phyloP scores from a whole-genome alignment of 1,140 invertebrate species.

The Meteorus sp. region DNA sequence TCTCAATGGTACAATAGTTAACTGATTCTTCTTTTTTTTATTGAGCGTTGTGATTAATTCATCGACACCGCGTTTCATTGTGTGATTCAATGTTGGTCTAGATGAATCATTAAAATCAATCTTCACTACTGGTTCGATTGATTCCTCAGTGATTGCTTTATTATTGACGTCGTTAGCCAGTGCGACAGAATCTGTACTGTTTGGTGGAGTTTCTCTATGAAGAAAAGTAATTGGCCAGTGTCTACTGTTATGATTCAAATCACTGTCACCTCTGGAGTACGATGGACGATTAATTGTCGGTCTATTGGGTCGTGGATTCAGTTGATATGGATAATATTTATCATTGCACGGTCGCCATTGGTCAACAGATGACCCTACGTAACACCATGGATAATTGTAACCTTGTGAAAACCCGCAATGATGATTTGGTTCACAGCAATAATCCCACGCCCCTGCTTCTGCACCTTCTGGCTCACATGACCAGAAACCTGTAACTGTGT shows the following conservation, averaged over 20 bases:
- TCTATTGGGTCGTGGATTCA: slow-evolving; percentile 28
- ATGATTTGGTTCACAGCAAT: slow-evolving; percentile 78
- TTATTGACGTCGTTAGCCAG: slow-evolving; percentile 17
- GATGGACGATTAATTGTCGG: slow-evolving; percentile 13
- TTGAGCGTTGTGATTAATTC: not conserved
- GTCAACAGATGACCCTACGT: slow-evolving; percentile 71
- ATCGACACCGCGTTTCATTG: slow-evolving; percentile 4
- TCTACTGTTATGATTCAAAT: slow-evolving; percentile 40
- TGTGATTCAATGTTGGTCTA: not conserved
- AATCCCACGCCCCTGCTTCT: slow-evolving; percentile 74
- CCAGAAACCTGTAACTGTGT: slow-evolving; percentile 74
- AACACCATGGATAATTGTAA: slow-evolving; percentile 78
- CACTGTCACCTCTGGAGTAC: slow-evolving; percentile 1
- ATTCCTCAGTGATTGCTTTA: slow-evolving; percentile 2
- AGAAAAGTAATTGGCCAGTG: slow-evolving; percentile 71
- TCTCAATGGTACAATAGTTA: slow-evolving; percentile 3
- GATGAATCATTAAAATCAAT: not conserved
- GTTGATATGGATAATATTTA: slow-evolving; percentile 69
- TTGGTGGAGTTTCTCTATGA: slow-evolving; percentile 66
- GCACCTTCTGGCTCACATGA: slow-evolving; percentile 74
- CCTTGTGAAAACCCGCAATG: slow-evolving; percentile 80
- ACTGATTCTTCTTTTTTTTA: not conserved
- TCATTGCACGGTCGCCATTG: slow-evolving; percentile 85
- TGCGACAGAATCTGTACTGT: slow-evolving; percentile 39
- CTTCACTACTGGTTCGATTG: not conserved